Percentiles rank a stretch among this genome's conserved stretches.
Evolutionary conservation across 92 coral and sea anemone species (phyloP).

Genomic region (Epizoanthus stellaris): DNA sequence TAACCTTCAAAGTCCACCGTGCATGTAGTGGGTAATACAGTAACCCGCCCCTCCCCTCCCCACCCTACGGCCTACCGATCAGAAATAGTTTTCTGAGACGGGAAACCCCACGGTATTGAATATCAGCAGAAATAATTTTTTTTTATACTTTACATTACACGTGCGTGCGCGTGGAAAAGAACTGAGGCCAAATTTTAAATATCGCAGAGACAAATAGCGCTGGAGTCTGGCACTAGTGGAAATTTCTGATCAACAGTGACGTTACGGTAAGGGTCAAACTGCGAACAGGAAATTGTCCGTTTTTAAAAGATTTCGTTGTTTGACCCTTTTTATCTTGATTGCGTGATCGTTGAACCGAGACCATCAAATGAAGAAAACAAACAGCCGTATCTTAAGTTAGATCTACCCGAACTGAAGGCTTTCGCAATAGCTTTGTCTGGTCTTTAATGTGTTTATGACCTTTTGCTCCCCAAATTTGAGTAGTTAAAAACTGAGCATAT

Average conservation of each 20-base stretch:
- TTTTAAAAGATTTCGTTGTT: neutral
- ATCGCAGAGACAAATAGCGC: neutral
- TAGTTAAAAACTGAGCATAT: conserved; percentile 5
- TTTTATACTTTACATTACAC: too few species aligned
- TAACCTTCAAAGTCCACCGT: too few species aligned
- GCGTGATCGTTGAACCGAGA: conserved; percentile 22
- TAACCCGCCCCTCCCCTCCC: too few species aligned
- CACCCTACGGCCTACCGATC: too few species aligned
- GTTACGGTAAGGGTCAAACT: neutral
- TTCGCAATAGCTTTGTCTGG: conserved; percentile 4
- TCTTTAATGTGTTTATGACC: conserved; percentile 16
- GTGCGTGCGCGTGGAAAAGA: too few species aligned
- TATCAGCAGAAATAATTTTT: too few species aligned
- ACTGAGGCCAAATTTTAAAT: neutral
- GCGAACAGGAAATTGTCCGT: neutral
- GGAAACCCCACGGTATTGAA: too few species aligned
- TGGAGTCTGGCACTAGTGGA: neutral
- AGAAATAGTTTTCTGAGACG: too few species aligned
- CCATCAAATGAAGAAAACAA: conserved; percentile 6
- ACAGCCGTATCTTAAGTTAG: conserved; percentile 6
- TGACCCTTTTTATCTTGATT: neutral
- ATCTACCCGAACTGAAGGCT: conserved; percentile 19
- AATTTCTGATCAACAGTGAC: neutral
- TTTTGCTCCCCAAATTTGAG: neutral
- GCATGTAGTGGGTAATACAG: too few species aligned